Conservation (phyloP, 2,113 vertebrate species). For the Corynorhinus townsendii region DNA sequence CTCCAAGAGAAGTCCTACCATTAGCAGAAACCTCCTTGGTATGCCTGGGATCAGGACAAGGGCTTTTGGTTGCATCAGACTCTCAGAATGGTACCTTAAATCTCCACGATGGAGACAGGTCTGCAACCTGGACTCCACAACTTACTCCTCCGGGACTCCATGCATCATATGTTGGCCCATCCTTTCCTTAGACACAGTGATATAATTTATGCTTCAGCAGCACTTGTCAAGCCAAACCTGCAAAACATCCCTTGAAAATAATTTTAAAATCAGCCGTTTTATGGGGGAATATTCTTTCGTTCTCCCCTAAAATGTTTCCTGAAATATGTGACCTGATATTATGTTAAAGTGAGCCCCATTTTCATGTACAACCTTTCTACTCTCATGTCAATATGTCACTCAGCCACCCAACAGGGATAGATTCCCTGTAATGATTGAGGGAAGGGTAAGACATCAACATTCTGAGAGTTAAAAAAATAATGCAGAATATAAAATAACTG, state of each 20-base stretch:
- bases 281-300: background rate
- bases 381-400: background rate
- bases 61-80: background rate
- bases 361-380: background rate
- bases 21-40: background rate
- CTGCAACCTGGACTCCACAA: background rate
- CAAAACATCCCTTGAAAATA: background rate
- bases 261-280: background rate
- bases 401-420: accelerated
- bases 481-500: background rate
- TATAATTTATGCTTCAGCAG: background rate
- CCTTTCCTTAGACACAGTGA: background rate
- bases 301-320: background rate
- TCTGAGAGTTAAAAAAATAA: slow-evolving; percentile 8
- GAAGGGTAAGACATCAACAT: background rate
- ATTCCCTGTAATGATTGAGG: background rate
- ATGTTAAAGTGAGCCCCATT: background rate
- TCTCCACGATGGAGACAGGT: background rate
- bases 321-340: background rate
- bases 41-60: background rate
- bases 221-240: background rate
- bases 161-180: background rate
- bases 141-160: background rate
- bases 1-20: background rate
- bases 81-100: background rate